Evolutionary conservation across 1,140 invertebrate species (phyloP).

Genomic region (Cyphomyrmex costatus): DNA sequence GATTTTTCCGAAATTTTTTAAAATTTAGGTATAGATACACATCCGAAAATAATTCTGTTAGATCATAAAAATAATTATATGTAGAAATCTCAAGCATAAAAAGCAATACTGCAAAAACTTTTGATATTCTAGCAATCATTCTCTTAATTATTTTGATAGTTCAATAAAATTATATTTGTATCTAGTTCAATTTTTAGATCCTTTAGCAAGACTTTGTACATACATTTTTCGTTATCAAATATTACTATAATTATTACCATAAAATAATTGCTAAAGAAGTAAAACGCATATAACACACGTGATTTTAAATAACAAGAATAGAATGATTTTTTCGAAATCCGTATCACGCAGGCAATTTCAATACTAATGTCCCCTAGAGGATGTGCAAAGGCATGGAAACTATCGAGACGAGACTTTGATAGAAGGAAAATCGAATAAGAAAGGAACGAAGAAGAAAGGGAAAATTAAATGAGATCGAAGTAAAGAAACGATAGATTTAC

Average conservation of each 20-base stretch:
- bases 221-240: neutral
- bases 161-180: too few species aligned
- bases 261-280: neutral
- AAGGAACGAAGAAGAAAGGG: conserved; percentile 26
- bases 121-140: too few species aligned
- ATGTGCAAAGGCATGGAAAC: conserved; percentile 15
- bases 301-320: neutral
- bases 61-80: too few species aligned
- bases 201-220: too few species aligned
- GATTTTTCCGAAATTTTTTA: too few species aligned
- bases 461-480: conserved; percentile 55
- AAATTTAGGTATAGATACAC: too few species aligned
- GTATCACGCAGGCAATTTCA: conserved; percentile 20
- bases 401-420: conserved; percentile 55
- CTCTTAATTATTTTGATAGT: neutral
- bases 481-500: conserved; percentile 45
- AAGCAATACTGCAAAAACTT: too few species aligned
- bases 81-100: too few species aligned
- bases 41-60: too few species aligned
- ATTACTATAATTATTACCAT: neutral
- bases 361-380: conserved; percentile 2
- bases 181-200: too few species aligned
- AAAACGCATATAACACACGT: neutral
- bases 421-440: conserved; percentile 55
- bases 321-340: conserved; percentile 2